phyloP scores from a whole-genome alignment of 1,140 invertebrate genomes.

The Bombus affinis region DNA sequence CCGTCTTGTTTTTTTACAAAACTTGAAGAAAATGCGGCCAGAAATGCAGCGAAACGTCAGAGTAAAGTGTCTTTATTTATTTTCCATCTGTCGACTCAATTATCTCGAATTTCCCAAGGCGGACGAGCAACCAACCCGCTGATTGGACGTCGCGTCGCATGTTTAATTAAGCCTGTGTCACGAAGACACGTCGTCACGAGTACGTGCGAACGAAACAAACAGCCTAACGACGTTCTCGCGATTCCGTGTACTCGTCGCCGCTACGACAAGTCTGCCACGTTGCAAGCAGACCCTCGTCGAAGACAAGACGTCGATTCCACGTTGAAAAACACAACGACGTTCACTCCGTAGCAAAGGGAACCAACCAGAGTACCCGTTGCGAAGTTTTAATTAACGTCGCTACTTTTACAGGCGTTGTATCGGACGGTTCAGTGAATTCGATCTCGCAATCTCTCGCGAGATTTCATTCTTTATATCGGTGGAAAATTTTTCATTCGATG shows the following conservation, averaged over 20 bases:
- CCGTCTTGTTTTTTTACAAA: neutral
- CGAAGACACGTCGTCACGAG: neutral
- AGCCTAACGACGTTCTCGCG: slow-evolving; percentile 11
- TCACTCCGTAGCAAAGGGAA: neutral
- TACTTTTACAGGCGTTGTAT: no score
- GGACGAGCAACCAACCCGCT: neutral
- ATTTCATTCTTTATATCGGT: no score
- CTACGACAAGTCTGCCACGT: neutral
- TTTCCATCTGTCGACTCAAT: slow-evolving; percentile 13
- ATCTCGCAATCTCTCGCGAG: neutral
- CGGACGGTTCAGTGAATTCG: neutral
- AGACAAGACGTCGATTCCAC: neutral
- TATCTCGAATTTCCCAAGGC: slow-evolving; percentile 17
- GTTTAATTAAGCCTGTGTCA: slow-evolving; percentile 19
- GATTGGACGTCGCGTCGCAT: slow-evolving; percentile 1
- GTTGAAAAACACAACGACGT: neutral
- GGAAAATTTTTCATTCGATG: no score
- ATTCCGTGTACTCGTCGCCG: neutral
- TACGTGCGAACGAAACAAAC: slow-evolving; percentile 22
- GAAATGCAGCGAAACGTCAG: neutral
- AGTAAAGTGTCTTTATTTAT: neutral
- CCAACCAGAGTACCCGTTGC: neutral
- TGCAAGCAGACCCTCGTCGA: neutral
- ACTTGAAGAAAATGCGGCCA: neutral
- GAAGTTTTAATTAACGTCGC: slow-evolving; percentile 6